A percentile compares a stretch with the other conserved stretches of the same genome.
Evolutionary conservation across 2,797 vertebrate genomes (phyloP).

Genomic region (Pyrocephalus nanus): DNA sequence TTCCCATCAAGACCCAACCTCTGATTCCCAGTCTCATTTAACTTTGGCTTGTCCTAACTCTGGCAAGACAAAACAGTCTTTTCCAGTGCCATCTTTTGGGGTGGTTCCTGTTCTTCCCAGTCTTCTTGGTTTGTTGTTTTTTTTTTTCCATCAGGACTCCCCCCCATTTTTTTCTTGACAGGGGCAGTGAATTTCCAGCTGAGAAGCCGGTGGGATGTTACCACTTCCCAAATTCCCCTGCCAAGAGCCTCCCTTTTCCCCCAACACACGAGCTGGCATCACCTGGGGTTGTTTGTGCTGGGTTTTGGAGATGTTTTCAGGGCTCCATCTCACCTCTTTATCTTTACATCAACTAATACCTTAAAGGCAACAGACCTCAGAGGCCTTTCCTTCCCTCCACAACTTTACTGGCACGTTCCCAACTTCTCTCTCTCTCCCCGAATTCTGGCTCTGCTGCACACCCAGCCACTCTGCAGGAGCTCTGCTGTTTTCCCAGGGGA

Average conservation of each 20-base stretch:
- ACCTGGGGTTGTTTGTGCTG: not conserved
- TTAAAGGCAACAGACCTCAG: not conserved
- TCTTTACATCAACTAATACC: not conserved
- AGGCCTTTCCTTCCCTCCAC: not conserved
- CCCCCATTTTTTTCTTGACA: not conserved
- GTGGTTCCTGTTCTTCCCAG: not conserved
- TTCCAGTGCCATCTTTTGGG: not conserved
- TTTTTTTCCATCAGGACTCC: not conserved
- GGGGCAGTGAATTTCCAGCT: not conserved
- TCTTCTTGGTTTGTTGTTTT: not conserved
- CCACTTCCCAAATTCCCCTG: not conserved
- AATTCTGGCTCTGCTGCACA: not conserved
- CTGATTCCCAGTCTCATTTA: not conserved
- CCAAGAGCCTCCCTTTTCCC: not conserved
- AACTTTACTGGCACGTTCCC: not conserved
- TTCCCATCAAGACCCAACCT: not conserved
- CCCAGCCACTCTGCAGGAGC: not conserved
- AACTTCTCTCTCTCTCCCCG: not conserved
- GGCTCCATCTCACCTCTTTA: not conserved
- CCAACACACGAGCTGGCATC: not conserved
- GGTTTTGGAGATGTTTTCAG: not conserved
- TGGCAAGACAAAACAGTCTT: not conserved
- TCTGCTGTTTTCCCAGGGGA: not conserved
- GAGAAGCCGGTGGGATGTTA: not conserved
- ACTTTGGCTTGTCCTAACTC: not conserved